A percentile compares a stretch with the other conserved stretches of the same genome.
These are phyloP conservation scores for Panurus biarmicus DNA, from an alignment of 2,113 vertebrate genomes.

Conservation along the genomic window DNA sequence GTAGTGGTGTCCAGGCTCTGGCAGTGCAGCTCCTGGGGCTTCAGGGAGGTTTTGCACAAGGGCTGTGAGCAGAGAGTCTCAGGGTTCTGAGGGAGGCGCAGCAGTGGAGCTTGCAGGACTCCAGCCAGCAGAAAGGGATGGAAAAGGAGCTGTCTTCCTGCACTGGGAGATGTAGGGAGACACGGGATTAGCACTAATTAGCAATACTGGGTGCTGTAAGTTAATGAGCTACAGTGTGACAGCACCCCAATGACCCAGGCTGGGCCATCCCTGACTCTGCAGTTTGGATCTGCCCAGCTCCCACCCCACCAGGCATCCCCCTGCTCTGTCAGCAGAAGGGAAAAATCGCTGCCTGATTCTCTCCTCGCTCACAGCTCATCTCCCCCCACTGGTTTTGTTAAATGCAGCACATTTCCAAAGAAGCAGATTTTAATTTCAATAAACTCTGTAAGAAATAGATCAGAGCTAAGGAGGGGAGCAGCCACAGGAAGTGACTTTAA, in stretches of 20 bases:
- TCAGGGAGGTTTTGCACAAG: neutral
- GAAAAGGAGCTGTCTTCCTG: neutral
- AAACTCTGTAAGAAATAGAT: conserved; percentile 51
- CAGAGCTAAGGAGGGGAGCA: conserved; percentile 29
- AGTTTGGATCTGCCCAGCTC: neutral
- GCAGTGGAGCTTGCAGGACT: neutral
- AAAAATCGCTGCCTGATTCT: neutral
- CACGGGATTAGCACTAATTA: neutral
- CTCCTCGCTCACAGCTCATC: neutral
- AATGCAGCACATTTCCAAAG: conserved; percentile 13
- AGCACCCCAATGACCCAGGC: neutral
- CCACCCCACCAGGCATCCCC: neutral
- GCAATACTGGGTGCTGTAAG: neutral
- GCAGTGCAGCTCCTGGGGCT: neutral
- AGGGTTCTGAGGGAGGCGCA: neutral
- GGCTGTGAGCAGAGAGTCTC: neutral
- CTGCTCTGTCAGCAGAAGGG: neutral
- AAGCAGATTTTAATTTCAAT: conserved; percentile 50
- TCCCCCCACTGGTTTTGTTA: neutral
- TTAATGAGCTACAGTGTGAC: neutral
- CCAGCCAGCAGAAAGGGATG: neutral
- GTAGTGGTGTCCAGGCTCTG: neutral
- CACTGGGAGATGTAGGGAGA: neutral
- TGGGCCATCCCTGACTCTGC: neutral
- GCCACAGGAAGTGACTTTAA: conserved; percentile 53